phyloP scores from a whole-genome alignment of 2,113 vertebrate genomes.

The Macrotis lagotis region DNA sequence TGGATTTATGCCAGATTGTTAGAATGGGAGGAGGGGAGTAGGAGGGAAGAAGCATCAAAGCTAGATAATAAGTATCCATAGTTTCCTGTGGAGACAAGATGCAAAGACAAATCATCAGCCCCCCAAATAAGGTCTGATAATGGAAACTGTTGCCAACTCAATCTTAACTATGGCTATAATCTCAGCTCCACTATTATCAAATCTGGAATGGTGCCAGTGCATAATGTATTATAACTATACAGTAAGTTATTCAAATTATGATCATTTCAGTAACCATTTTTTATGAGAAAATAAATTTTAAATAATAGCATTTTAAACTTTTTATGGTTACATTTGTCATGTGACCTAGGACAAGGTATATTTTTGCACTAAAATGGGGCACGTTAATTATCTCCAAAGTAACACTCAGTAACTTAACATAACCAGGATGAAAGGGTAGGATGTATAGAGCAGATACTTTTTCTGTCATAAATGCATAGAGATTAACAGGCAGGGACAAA shows the following conservation, averaged over 20 bases:
- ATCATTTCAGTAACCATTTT: conserved; percentile 75
- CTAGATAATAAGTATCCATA: not conserved
- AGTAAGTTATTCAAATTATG: conserved; percentile 72
- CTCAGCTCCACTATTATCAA: conserved; percentile 16
- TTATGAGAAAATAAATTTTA: conserved; percentile 82
- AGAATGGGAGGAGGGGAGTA: conserved; percentile 3
- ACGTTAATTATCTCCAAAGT: conserved; percentile 70
- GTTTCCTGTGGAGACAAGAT: not conserved
- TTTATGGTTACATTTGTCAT: conserved; percentile 74
- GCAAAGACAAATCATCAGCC: not conserved
- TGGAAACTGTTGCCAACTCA: not conserved
- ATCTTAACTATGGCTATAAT: conserved; percentile 27
- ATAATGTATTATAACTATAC: conserved; percentile 63
- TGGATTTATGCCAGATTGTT: conserved; percentile 13
- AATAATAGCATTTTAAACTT: conserved; percentile 78
- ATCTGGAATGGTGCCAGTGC: conserved; percentile 63
- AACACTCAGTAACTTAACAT: conserved; percentile 41
- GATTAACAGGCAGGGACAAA: not conserved
- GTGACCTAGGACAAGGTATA: conserved; percentile 71
- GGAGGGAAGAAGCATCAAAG: not conserved
- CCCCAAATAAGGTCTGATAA: not conserved
- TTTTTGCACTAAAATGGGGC: conserved; percentile 72
- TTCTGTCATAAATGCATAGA: not conserved
- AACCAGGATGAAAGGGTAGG: conserved; percentile 39
- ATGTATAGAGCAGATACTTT: not conserved